Evolutionary conservation across 2,113 vertebrate species (phyloP), one percentile per base, ranked within the genome.

Genomic region (Synodontis membranacea): DNA sequence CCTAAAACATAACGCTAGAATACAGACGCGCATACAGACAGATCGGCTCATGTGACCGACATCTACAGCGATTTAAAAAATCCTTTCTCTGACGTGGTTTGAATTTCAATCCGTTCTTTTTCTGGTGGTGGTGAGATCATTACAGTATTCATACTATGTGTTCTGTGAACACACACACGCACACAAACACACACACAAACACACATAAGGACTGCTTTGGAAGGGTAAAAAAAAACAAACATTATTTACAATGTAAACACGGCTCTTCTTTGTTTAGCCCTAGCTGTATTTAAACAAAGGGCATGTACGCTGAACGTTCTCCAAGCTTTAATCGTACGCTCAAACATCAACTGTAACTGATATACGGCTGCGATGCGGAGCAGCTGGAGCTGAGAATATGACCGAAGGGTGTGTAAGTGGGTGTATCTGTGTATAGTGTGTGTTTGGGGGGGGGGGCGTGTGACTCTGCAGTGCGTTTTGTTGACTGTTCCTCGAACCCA

Each of bases 241-340:
- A 54, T 23, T 54, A 37, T 86, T 82, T 82, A 82, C 80, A 86
- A 8, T 34, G 42, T 86, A 74, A 82, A 86, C 79, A 74, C 48
- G 2, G 39, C 37, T 15, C 58, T 34, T 31, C 31, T 44, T 60
- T 85, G 23, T 86, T 78, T 60, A n/a, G 31, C 31, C 5, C 4
- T 17, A 34, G 31, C 5, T 9, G 56, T 64, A 72, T 70, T 68
- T 42, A 66, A 80, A 37, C 64, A 17, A 25, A 70, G 10, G 6
- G 37, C 19, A n/a, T 39, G 10, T 15, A 21, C 7, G 52, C 15
- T 0, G 4, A 31, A 34, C n/a, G 5, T 78, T 78, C 75, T 78
- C 46, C 75, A 52, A 15, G 19, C 15, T 50, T 79, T 19, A 52
- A 78, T 52, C 44, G 6, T 34, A 1, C 21, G 2, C 4, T 12